phyloP scores from a whole-genome alignment of 2,113 vertebrate genomes.

The Polyodon spathula region DNA sequence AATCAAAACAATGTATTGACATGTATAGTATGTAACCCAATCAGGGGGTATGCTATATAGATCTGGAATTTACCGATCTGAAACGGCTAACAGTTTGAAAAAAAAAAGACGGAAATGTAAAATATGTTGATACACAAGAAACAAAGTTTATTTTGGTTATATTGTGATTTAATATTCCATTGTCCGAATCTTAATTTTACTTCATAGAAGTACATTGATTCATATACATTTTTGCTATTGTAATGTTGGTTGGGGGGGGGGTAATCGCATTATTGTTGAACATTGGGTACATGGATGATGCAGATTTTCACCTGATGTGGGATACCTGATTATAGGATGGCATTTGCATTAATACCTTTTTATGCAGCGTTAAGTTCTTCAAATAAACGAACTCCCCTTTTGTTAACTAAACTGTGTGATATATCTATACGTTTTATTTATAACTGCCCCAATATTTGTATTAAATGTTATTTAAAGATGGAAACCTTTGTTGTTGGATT shows the following conservation, averaged over 20 bases:
- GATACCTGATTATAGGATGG: constrained; percentile 17
- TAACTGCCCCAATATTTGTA: constrained; percentile 72
- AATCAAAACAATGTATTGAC: background rate
- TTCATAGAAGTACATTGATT: constrained; percentile 77
- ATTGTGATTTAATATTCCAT: constrained; percentile 78
- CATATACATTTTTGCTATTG: constrained; percentile 66
- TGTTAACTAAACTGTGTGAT: constrained; percentile 33
- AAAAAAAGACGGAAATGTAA: constrained; percentile 73
- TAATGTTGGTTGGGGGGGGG: too few relatives aligned
- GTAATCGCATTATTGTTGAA: constrained; percentile 72
- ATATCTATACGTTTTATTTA: constrained; percentile 51
- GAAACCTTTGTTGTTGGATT: constrained; percentile 54
- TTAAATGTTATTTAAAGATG: constrained; percentile 56
- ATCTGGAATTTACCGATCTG: too few relatives aligned
- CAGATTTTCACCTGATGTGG: constrained; percentile 40
- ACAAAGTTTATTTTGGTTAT: constrained; percentile 90
- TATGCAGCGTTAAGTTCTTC: constrained; percentile 58
- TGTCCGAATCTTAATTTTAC: constrained; percentile 72
- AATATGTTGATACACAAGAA: constrained; percentile 87
- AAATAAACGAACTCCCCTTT: constrained; percentile 63
- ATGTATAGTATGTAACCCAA: background rate
- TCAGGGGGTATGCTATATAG: too few relatives aligned
- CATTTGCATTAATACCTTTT: constrained; percentile 34
- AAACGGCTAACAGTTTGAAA: too few relatives aligned
- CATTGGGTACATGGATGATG: constrained; percentile 53